Evolutionary conservation across 2,113 vertebrate genomes (phyloP).

Genomic region (Platichthys stellatus): DNA sequence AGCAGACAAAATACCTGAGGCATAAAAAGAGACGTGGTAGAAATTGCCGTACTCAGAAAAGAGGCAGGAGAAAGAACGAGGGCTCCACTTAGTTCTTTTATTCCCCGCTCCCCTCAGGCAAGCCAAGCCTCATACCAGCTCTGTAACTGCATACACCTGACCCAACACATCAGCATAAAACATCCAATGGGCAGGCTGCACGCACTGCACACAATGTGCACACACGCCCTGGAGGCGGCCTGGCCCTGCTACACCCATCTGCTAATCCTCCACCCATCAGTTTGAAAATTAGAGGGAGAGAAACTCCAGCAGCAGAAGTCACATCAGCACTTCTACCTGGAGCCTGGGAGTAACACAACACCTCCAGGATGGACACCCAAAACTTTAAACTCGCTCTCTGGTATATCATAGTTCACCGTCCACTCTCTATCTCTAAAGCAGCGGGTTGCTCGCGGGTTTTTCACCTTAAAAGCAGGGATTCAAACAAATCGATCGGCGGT

Average conservation of each 20-base stretch:
- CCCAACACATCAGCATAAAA: constrained; percentile 43
- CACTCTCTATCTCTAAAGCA: constrained; percentile 4
- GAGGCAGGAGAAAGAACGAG: constrained; percentile 34
- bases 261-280: not conserved
- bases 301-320: constrained; percentile 1
- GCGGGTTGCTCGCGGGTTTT: not conserved
- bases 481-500: constrained; percentile 13
- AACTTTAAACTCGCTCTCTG: no score
- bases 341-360: not conserved
- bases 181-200: constrained; percentile 39
- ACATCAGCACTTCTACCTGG: not conserved
- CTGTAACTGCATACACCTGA: constrained; percentile 65
- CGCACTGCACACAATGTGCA: constrained; percentile 22
- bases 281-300: not conserved
- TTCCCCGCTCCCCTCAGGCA: constrained; percentile 41
- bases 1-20: not conserved
- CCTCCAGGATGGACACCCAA: no score
- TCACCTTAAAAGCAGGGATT: not conserved
- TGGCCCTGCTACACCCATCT: constrained; percentile 15
- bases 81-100: constrained; percentile 47
- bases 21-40: not conserved
- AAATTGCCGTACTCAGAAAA: constrained; percentile 15
- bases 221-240: constrained; percentile 27
- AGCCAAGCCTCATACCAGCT: constrained; percentile 44
- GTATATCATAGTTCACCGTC: not conserved